A percentile compares a stretch with the other conserved stretches of the same genome.
Evolutionary conservation across 2,888 invertebrate genomes (phyloP).

Genomic region (Choristoneura rosaceana): DNA sequence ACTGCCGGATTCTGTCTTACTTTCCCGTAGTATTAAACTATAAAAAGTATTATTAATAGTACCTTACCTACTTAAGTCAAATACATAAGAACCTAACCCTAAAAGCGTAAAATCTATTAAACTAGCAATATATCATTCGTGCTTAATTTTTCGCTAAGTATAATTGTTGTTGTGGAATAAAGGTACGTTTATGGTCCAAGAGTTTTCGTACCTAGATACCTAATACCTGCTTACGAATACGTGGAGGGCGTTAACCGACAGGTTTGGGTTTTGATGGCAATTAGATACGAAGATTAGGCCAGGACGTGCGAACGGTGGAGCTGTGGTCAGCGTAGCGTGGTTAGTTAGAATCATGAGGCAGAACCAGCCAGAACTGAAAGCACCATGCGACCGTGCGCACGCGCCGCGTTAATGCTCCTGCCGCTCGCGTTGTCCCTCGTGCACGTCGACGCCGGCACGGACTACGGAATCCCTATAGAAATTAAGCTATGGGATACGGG

Average conservation of each 20-base stretch:
- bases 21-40: too few species aligned
- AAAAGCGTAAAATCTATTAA: too few species aligned
- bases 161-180: too few species aligned
- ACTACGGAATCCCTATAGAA: conserved; percentile 75
- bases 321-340: conserved; percentile 67
- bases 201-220: background rate
- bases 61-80: too few species aligned
- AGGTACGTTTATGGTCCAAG: background rate
- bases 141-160: too few species aligned
- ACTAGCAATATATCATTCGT: too few species aligned
- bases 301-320: conserved; percentile 51
- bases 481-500: conserved; percentile 78
- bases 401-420: conserved; percentile 52
- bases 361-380: conserved; percentile 50
- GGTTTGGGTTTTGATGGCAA: conserved; percentile 65
- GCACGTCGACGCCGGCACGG: conserved; percentile 52
- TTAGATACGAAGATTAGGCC: conserved; percentile 71
- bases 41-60: too few species aligned
- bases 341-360: conserved; percentile 49
- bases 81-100: too few species aligned
- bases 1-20: too few species aligned
- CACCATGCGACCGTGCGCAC: conserved; percentile 72
- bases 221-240: background rate
- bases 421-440: conserved; percentile 54
- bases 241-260: conserved; percentile 80